phyloP scores from a whole-genome alignment of 2,113 vertebrate genomes.

The Coptodon bakossiorum region DNA sequence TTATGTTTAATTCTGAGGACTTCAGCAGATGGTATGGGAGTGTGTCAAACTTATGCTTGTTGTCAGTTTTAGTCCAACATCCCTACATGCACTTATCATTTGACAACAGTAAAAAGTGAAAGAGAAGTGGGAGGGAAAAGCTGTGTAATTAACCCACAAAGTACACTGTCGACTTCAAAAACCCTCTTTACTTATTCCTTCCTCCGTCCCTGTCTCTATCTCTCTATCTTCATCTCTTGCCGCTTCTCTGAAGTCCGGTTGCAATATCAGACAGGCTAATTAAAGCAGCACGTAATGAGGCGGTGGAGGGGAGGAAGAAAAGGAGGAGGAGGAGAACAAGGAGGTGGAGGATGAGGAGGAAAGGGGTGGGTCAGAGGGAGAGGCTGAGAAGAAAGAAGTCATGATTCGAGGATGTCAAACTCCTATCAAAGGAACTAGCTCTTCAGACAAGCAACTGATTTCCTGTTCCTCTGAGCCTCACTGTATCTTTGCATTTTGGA shows the following conservation, averaged over 20 bases:
- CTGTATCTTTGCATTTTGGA: background rate
- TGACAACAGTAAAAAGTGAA: background rate
- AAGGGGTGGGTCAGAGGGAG: conserved; percentile 21
- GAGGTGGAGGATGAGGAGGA: conserved; percentile 1
- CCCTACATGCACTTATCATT: background rate
- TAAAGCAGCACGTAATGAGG: conserved; percentile 55
- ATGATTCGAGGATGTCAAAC: conserved; percentile 9
- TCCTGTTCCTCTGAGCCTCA: background rate
- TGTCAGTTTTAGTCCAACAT: background rate
- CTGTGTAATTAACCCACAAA: conserved; percentile 51
- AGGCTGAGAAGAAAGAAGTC: conserved; percentile 34
- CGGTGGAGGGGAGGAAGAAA: background rate
- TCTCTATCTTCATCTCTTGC: conserved; percentile 26
- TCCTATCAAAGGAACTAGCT: conserved; percentile 11
- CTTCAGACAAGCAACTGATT: background rate
- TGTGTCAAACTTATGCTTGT: background rate
- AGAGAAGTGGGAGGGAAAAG: conserved; percentile 2
- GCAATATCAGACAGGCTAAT: conserved; percentile 52
- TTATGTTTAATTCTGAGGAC: background rate
- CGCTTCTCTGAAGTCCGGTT: conserved; percentile 55
- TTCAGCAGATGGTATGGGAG: rapidly evolving
- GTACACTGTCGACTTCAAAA: conserved; percentile 41
- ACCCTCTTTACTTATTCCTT: conserved; percentile 4
- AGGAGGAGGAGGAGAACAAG: background rate
- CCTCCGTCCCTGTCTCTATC: conserved; percentile 6